Percentiles rank a stretch among this genome's conserved stretches.
phyloP scores from a whole-genome alignment of 2,113 vertebrate genomes.

The Ovis aries region DNA sequence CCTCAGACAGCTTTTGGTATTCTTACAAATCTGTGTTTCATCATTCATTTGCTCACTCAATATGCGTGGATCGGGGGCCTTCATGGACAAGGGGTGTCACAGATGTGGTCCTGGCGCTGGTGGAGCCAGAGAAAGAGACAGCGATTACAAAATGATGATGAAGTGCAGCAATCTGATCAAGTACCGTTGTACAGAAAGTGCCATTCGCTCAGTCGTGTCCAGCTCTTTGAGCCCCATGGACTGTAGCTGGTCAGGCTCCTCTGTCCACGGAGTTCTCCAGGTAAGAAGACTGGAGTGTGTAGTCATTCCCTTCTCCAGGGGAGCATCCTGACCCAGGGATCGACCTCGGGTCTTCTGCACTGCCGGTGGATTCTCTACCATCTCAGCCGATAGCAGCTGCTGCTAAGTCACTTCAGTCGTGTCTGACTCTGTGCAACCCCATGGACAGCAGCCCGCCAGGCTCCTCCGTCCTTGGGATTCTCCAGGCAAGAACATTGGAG shows the following conservation, averaged over 20 bases:
- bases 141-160: rapidly evolving
- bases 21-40: neutral
- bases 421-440: too few relatives aligned
- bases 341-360: neutral
- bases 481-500: too few relatives aligned
- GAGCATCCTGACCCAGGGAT: neutral
- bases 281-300: neutral
- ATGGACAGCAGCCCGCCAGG: too few relatives aligned
- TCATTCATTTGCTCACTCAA: neutral
- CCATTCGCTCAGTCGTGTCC: neutral
- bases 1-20: rapidly evolving
- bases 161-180: neutral
- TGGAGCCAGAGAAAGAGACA: neutral
- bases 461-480: too few relatives aligned
- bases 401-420: too few relatives aligned
- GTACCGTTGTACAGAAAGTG: rapidly evolving
- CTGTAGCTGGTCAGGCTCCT: neutral
- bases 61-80: rapidly evolving
- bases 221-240: neutral
- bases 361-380: neutral
- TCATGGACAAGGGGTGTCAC: rapidly evolving
- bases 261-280: neutral
- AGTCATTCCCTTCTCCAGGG: neutral
- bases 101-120: too few relatives aligned
- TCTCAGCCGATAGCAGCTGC: neutral